phyloP scores from a whole-genome alignment of 2,797 vertebrate genomes.

The Aulostomus chinensis region DNA sequence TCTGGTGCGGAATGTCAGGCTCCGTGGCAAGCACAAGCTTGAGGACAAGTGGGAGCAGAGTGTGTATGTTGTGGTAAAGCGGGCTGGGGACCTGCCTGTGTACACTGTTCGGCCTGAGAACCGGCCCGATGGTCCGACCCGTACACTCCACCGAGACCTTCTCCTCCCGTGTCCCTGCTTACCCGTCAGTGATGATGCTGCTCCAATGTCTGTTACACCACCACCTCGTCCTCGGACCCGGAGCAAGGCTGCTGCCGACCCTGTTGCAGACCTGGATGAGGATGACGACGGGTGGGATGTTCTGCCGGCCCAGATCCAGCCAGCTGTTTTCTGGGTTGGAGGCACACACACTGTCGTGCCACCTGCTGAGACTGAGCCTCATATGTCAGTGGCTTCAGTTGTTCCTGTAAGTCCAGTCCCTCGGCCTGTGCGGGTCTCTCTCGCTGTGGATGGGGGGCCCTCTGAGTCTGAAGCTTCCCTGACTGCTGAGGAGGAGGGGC shows the following conservation, averaged over 20 bases:
- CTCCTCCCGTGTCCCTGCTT: background rate
- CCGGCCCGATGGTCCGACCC: background rate
- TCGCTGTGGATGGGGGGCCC: no score
- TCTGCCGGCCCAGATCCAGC: background rate
- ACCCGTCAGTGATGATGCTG: background rate
- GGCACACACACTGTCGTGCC: background rate
- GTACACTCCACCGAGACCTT: slow-evolving; percentile 3
- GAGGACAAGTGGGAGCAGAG: background rate
- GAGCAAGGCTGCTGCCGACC: no score
- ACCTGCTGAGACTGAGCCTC: no score
- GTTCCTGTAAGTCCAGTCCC: no score
- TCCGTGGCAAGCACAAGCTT: background rate
- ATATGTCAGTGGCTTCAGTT: no score
- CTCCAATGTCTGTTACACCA: background rate
- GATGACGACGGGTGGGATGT: background rate
- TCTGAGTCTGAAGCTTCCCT: no score
- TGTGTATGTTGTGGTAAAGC: background rate
- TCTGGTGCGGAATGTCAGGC: background rate
- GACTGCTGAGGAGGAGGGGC: no score
- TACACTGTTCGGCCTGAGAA: no score
- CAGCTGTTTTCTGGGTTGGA: background rate
- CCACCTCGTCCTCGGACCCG: background rate
- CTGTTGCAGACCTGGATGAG: background rate
- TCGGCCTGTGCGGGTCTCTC: no score
- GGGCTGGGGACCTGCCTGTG: background rate